Conservation (phyloP, 2,888 invertebrate genomes). For the Ethmia dodecea region DNA sequence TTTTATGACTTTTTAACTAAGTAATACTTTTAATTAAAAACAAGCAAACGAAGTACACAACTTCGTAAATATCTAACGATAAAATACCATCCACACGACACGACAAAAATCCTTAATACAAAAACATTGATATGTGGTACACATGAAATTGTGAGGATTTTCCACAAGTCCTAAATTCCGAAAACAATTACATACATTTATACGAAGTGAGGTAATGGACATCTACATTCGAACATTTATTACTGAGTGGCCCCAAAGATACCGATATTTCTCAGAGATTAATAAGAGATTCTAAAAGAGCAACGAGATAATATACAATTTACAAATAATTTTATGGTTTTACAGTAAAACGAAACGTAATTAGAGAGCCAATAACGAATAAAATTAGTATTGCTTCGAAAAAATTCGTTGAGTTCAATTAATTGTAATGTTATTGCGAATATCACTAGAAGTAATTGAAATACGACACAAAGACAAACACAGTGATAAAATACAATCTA, state of each 20-base stretch:
- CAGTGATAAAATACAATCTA: constrained; percentile 18
- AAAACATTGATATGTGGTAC: constrained; percentile 66
- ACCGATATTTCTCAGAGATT: constrained; percentile 36
- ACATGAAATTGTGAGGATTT: constrained; percentile 22
- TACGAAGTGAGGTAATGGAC: constrained; percentile 1
- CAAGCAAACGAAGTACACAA: too few relatives aligned
- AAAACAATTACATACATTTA: too few relatives aligned
- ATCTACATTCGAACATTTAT: constrained; percentile 5
- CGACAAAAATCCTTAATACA: constrained; percentile 49
- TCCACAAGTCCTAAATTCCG: not conserved
- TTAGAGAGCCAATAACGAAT: constrained; percentile 30
- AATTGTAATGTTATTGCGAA: constrained; percentile 43
- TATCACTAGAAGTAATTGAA: constrained; percentile 21
- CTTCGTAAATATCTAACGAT: too few relatives aligned
- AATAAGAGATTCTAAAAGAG: constrained; percentile 23
- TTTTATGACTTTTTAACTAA: too few relatives aligned
- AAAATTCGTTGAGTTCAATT: constrained; percentile 53
- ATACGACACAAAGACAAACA: constrained; percentile 22
- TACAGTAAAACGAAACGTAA: constrained; percentile 10
- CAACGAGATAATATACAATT: constrained; percentile 11
- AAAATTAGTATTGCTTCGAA: constrained; percentile 53
- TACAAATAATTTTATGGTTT: too few relatives aligned
- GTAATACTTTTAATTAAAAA: too few relatives aligned
- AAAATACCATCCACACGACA: constrained; percentile 50
- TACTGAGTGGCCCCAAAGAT: constrained; percentile 42